Percentiles rank a stretch among this genome's conserved stretches.
Evolutionary conservation across 2,888 invertebrate genomes (phyloP).

Genomic region (Mimumesa dahlbomi): DNA sequence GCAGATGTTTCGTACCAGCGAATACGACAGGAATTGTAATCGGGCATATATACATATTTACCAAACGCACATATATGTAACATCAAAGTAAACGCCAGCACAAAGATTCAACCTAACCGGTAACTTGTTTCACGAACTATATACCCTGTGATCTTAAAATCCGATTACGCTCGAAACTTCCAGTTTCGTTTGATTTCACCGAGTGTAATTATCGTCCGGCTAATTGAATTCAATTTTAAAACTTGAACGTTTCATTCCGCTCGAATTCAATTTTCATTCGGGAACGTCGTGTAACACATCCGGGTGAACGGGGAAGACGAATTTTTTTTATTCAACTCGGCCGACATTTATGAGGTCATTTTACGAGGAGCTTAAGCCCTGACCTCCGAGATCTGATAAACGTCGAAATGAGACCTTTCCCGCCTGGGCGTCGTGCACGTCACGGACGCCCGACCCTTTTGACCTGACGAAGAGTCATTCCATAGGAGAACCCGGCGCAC

Average conservation of each 20-base stretch:
- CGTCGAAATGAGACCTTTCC: conserved; percentile 30
- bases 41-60: neutral
- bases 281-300: no score
- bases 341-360: conserved; percentile 22
- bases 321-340: conserved; percentile 5
- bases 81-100: no score
- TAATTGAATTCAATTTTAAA: no score
- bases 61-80: no score
- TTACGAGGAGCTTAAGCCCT: conserved; percentile 2
- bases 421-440: conserved; percentile 4
- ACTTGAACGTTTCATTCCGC: neutral
- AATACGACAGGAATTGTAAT: neutral
- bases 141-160: no score
- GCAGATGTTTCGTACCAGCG: no score
- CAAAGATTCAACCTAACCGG: no score
- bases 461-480: conserved; percentile 3
- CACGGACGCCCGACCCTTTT: conserved; percentile 13
- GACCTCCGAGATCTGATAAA: conserved; percentile 27
- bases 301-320: neutral
- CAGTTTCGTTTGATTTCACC: no score
- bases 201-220: no score
- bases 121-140: no score
- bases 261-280: no score
- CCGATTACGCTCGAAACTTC: no score
- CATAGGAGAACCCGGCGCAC: neutral